These are phyloP conservation scores for Enteromius unitaeniatus DNA, from an alignment of 2,797 vertebrate species.

Conservation along the genomic window DNA sequence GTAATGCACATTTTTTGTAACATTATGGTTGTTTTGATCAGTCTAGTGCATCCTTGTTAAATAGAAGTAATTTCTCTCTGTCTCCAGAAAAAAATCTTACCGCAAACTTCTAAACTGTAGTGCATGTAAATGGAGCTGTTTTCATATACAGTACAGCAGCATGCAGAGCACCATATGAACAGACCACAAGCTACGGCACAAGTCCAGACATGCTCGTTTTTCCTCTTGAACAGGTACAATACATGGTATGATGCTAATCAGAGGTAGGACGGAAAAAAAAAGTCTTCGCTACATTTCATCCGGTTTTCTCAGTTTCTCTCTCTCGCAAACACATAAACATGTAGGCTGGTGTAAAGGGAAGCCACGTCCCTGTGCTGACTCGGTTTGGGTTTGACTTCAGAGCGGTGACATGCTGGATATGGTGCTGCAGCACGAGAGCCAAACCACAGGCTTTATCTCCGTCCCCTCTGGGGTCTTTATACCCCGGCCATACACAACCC, in stretches of 20 bases:
- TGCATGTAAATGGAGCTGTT: slow-evolving; percentile 24
- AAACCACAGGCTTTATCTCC: slow-evolving; percentile 54
- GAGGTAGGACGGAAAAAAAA: slow-evolving; percentile 48
- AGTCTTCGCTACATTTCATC: slow-evolving; percentile 6
- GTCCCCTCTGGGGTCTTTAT: slow-evolving; percentile 49
- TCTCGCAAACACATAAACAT: slow-evolving; percentile 21
- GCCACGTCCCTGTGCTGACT: slow-evolving; percentile 31
- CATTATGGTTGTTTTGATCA: background rate
- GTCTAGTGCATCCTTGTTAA: background rate
- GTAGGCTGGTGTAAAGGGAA: slow-evolving; percentile 31
- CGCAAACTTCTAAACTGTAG: background rate
- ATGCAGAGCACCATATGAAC: slow-evolving; percentile 21
- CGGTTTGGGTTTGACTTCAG: slow-evolving; percentile 49
- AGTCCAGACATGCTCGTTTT: slow-evolving; percentile 69
- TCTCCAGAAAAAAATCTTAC: background rate
- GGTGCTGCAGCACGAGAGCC: slow-evolving; percentile 18
- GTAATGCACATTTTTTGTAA: background rate
- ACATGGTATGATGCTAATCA: slow-evolving; percentile 67
- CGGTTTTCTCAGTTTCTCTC: slow-evolving; percentile 49
- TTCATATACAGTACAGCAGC: background rate
- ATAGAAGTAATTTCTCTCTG: background rate
- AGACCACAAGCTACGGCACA: slow-evolving; percentile 60
- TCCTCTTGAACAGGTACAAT: slow-evolving; percentile 62
- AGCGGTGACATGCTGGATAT: slow-evolving; percentile 32
- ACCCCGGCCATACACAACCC: slow-evolving; percentile 47